Evolutionary conservation across 1,140 invertebrate species (phyloP).

Genomic region (Ips nitidus): DNA sequence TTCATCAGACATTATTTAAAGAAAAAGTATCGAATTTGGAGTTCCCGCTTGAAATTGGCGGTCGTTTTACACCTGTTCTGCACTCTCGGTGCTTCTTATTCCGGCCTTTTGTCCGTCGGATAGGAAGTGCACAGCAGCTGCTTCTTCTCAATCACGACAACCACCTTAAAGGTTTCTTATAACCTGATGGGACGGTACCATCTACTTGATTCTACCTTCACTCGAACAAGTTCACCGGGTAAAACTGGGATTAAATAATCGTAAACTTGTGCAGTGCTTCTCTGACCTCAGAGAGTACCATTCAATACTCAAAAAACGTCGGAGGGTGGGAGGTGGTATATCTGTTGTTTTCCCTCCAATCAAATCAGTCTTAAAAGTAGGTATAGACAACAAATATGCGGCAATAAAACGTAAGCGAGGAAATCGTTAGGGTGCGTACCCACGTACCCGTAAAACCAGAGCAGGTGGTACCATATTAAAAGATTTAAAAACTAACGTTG

Average conservation of each 20-base stretch:
- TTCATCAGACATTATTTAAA: background rate
- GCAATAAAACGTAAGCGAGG: no score
- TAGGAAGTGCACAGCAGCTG: slow-evolving; percentile 31
- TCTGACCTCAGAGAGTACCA: no score
- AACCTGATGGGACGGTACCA: no score
- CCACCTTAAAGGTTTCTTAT: slow-evolving; percentile 14
- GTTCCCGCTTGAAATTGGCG: slow-evolving; percentile 28
- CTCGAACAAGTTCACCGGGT: no score
- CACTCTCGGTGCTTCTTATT: slow-evolving; percentile 33
- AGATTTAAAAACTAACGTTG: slow-evolving; percentile 6
- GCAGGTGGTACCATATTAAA: slow-evolving; percentile 27
- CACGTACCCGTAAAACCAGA: slow-evolving; percentile 26
- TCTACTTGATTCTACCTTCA: no score
- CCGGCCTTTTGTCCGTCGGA: slow-evolving; percentile 25
- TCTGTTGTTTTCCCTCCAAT: no score
- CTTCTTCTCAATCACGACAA: slow-evolving; percentile 19
- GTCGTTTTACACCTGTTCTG: slow-evolving; percentile 33
- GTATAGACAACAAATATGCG: no score
- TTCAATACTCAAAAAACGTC: no score
- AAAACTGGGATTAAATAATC: no score
- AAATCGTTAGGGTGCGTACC: slow-evolving; percentile 12
- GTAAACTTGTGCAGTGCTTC: no score
- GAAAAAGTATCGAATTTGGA: slow-evolving; percentile 1
- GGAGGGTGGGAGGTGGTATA: no score
- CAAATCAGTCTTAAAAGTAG: no score